Evolutionary conservation across 2,113 vertebrate genomes (phyloP).

Genomic region (Piprites chloris): DNA sequence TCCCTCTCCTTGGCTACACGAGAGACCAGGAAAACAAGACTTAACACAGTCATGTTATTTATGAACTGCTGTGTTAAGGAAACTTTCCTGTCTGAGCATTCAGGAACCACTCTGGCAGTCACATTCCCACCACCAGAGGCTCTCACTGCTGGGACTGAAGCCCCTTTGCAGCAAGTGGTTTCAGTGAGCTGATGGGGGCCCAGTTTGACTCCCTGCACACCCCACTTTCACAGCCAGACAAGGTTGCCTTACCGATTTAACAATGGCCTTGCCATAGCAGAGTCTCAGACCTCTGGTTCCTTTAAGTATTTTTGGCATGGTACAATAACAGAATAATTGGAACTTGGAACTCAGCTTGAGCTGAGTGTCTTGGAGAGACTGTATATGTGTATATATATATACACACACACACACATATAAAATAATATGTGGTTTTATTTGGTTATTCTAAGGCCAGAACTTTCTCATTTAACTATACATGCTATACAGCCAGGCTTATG

Average conservation of each 20-base stretch:
- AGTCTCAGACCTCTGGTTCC: neutral
- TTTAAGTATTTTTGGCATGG: neutral
- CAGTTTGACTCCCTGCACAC: neutral
- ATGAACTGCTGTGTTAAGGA: neutral
- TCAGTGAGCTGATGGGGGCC: neutral
- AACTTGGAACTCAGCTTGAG: too few species aligned
- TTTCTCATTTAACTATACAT: neutral
- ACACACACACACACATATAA: too few species aligned
- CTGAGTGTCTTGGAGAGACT: neutral
- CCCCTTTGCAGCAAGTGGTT: neutral
- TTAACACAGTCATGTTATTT: neutral
- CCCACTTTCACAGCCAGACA: neutral
- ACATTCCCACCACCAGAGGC: neutral
- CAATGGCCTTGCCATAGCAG: neutral
- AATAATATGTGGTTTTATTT: neutral
- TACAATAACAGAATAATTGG: neutral
- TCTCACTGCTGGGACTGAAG: neutral
- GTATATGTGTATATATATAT: too few species aligned
- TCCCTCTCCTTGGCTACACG: neutral
- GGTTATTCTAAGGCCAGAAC: neutral
- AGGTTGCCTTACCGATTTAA: neutral
- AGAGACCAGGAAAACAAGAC: neutral
- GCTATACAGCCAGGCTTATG: neutral
- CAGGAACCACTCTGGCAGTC: neutral
- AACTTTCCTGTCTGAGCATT: neutral